Conservation (phyloP, 1,140 invertebrate species). For the Euwallacea similis region DNA sequence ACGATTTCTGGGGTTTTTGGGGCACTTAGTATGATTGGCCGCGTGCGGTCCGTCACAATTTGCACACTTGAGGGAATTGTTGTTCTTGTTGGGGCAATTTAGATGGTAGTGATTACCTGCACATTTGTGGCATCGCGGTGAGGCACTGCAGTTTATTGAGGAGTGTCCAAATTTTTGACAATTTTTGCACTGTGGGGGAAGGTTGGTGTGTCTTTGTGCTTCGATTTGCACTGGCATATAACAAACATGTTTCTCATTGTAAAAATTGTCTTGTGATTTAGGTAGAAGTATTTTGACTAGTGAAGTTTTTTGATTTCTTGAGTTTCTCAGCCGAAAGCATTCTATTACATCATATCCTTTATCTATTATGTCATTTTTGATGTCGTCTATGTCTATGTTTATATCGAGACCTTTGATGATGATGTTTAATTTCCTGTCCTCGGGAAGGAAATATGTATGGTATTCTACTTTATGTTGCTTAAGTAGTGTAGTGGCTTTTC, state of each 20-base stretch:
- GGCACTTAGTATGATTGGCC: neutral
- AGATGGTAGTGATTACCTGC: neutral
- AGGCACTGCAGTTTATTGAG: neutral
- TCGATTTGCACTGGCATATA: neutral
- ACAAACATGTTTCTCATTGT: neutral
- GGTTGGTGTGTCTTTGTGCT: neutral
- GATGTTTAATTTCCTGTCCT: too few species aligned
- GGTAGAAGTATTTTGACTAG: neutral
- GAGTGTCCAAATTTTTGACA: neutral
- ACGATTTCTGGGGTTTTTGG: too few species aligned
- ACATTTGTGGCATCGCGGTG: too few species aligned
- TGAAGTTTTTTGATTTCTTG: too few species aligned
- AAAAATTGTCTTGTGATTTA: neutral
- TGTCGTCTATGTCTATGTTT: too few species aligned
- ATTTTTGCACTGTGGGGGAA: neutral
- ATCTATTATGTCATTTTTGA: too few species aligned
- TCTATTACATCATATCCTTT: too few species aligned
- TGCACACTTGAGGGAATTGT: neutral
- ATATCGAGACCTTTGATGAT: too few species aligned
- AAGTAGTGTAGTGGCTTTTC: too few species aligned
- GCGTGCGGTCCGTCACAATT: neutral
- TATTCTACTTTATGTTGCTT: too few species aligned
- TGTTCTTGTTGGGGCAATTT: neutral
- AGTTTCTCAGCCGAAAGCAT: too few species aligned
- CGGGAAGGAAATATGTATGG: too few species aligned